Conservation (phyloP, 1,140 invertebrate species). For the Papilio polytes region DNA sequence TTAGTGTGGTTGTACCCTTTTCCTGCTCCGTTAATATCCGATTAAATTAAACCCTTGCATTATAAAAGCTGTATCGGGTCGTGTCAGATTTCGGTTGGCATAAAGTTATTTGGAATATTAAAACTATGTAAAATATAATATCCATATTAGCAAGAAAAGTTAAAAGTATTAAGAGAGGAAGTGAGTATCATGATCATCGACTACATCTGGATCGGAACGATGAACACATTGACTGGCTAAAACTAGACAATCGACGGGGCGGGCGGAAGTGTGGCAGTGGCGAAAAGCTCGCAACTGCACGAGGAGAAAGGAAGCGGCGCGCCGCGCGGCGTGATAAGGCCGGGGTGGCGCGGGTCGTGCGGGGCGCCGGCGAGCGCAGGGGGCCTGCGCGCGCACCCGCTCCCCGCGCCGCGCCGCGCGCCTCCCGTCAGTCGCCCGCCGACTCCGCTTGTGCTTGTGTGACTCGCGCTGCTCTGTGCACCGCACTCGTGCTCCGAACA, state of each 20-base stretch:
- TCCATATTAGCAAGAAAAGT: no score
- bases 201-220: constrained; percentile 40
- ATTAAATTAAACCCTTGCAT: background rate
- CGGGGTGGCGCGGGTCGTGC: constrained; percentile 61
- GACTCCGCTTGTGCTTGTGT: constrained; percentile 82
- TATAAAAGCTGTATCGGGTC: background rate
- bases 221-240: constrained; percentile 70
- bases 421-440: constrained; percentile 79
- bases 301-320: constrained; percentile 82
- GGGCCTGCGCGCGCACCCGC: constrained; percentile 70
- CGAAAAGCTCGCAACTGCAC: constrained; percentile 82
- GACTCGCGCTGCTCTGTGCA: constrained; percentile 81
- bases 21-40: background rate
- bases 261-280: constrained; percentile 81
- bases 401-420: constrained; percentile 68
- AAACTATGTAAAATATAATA: background rate
- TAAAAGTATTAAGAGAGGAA: constrained; percentile 46
- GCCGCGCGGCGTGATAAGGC: constrained; percentile 80
- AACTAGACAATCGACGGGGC: constrained; percentile 76
- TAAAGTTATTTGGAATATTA: background rate
- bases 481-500: constrained; percentile 80
- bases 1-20: background rate
- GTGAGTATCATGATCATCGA: background rate
- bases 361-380: constrained; percentile 53
- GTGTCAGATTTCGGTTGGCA: background rate